phyloP scores from a whole-genome alignment of 2,797 vertebrate species.

The Siniperca obscura region DNA sequence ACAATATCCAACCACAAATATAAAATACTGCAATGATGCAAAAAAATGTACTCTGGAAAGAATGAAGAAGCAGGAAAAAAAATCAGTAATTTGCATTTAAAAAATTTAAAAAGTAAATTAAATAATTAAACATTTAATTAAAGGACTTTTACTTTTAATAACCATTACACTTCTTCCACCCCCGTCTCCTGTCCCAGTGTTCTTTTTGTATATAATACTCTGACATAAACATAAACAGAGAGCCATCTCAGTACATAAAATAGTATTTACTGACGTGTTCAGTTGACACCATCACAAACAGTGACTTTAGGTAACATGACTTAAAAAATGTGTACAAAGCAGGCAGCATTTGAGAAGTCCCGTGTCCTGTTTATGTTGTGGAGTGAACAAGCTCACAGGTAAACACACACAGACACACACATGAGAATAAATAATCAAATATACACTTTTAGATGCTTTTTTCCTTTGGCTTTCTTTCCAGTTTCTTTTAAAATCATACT shows the following conservation, averaged over 20 bases:
- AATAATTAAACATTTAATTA: not conserved
- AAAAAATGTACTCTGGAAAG: not conserved
- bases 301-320: slow-evolving; percentile 13
- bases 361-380: slow-evolving; percentile 4
- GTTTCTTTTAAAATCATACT: not conserved
- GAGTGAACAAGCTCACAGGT: slow-evolving; percentile 32
- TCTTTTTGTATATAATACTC: not conserved
- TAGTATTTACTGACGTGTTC: slow-evolving; percentile 48
- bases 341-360: slow-evolving; percentile 24
- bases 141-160: not conserved
- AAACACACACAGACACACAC: slow-evolving; percentile 31
- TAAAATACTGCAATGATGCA: not conserved
- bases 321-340: slow-evolving; percentile 3
- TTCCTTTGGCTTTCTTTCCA: slow-evolving; percentile 62
- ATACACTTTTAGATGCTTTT: slow-evolving; percentile 37
- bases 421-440: slow-evolving; percentile 72
- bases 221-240: slow-evolving; percentile 7
- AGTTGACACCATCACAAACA: slow-evolving; percentile 16
- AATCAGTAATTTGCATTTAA: not conserved
- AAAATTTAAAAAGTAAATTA: not conserved
- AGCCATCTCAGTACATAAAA: slow-evolving; percentile 44
- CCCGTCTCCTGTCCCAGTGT: not conserved
- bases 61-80: not conserved
- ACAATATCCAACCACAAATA: not conserved
- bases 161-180: not conserved